Evolutionary conservation across 2,797 vertebrate genomes (phyloP).

Genomic region (Propithecus perrieri): DNA sequence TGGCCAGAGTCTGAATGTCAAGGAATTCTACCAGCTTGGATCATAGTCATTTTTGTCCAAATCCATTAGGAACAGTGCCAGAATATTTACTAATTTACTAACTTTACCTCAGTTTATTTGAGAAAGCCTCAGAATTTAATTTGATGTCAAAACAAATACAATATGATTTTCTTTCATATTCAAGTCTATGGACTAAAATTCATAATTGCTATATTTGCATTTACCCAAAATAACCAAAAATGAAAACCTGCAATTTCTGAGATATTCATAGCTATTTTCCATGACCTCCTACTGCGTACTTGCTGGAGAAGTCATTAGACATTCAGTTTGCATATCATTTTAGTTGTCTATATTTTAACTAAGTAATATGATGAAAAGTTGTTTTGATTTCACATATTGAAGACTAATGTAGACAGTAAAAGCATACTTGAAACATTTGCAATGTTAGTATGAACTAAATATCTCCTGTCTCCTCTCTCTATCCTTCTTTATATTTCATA

Average conservation of each 20-base stretch:
- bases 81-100: background rate
- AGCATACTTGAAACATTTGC: background rate
- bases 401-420: background rate
- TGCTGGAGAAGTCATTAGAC: background rate
- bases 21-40: background rate
- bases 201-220: background rate
- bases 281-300: background rate
- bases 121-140: background rate
- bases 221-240: background rate
- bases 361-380: background rate
- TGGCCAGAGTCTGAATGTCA: background rate
- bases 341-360: background rate
- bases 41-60: background rate
- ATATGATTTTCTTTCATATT: background rate
- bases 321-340: background rate
- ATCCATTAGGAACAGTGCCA: fast-evolving
- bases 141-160: background rate
- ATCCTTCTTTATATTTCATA: background rate
- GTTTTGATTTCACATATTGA: background rate
- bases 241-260: background rate
- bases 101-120: background rate
- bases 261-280: background rate
- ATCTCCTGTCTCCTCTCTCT: background rate
- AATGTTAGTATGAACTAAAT: background rate
- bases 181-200: background rate